These are phyloP conservation scores for Phyllostomus discolor DNA, from an alignment of 2,113 vertebrate species.

Conservation along the genomic window DNA sequence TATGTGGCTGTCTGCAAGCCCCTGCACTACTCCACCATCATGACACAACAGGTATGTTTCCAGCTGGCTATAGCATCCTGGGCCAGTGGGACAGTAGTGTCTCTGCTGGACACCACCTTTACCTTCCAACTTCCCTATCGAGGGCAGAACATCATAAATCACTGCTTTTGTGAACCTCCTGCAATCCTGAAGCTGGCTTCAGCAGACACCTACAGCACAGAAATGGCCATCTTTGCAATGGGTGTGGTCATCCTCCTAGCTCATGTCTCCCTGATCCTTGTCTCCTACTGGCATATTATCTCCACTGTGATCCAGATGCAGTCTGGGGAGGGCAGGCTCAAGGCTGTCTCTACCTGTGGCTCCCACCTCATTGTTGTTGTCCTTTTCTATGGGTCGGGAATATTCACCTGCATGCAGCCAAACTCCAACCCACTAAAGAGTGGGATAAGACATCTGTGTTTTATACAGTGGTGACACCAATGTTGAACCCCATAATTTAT, in stretches of 20 bases:
- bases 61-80: conserved; percentile 36
- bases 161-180: conserved; percentile 75
- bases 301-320: background rate
- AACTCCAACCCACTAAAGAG: conserved; percentile 37
- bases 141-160: conserved; percentile 57
- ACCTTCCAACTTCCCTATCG: conserved; percentile 65
- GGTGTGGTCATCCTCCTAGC: conserved; percentile 55
- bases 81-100: conserved; percentile 49
- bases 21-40: conserved; percentile 52
- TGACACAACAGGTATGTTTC: conserved; percentile 32
- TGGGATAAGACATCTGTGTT: conserved; percentile 52
- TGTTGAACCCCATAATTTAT: conserved; percentile 65
- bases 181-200: conserved; percentile 66
- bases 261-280: conserved; percentile 60
- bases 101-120: conserved; percentile 61
- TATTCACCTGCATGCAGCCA: conserved; percentile 71
- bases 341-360: background rate
- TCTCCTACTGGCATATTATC: conserved; percentile 60
- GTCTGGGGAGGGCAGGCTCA: too few species aligned
- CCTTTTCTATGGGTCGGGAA: conserved; percentile 63
- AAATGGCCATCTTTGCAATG: conserved; percentile 67
- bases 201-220: conserved; percentile 49
- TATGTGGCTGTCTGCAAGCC: conserved; percentile 64
- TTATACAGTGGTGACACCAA: conserved; percentile 47
- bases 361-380: conserved; percentile 59